Percentiles rank a stretch among this genome's conserved stretches.
Evolutionary conservation across 37 sponge, comb jelly and placozoan genomes (phyloP).

Genomic region (Sycon ciliatum): DNA sequence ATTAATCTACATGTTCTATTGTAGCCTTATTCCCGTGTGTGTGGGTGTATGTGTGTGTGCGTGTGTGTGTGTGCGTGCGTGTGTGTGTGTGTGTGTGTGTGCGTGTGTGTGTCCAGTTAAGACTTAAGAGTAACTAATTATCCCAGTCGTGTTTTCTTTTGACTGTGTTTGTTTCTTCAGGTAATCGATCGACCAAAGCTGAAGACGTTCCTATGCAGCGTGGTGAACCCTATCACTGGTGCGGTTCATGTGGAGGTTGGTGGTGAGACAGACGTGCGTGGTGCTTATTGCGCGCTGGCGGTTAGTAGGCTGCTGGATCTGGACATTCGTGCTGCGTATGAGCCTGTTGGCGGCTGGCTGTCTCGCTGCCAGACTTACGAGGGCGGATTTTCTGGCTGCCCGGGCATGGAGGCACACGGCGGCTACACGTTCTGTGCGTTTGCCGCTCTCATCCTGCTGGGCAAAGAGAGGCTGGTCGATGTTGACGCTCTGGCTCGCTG

Average conservation of each 20-base stretch:
- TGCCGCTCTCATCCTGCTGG: constrained; percentile 71
- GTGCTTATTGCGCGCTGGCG: constrained; percentile 31
- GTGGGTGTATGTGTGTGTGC: constrained; percentile 10
- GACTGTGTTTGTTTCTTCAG: too few species aligned
- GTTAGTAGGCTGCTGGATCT: constrained; percentile 12
- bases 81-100: background rate
- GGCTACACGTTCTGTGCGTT: constrained; percentile 93
- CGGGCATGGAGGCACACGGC: constrained; percentile 92
- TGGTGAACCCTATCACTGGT: background rate
- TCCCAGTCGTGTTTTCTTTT: too few species aligned
- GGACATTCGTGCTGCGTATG: constrained; percentile 3
- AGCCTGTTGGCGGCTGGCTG: constrained; percentile 17
- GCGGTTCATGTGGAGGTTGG: background rate
- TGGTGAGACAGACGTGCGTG: too few species aligned
- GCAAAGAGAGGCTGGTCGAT: constrained; percentile 51
- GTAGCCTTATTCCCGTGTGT: too few species aligned
- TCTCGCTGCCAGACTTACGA: constrained; percentile 25
- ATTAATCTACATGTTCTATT: too few species aligned
- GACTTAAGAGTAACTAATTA: too few species aligned
- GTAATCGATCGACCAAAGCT: background rate
- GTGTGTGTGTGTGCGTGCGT: constrained; percentile 2
- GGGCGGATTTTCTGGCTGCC: constrained; percentile 29
- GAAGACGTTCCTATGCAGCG: background rate
- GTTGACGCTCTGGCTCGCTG: constrained; percentile 53
- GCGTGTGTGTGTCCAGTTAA: too few species aligned